Percentiles rank a stretch among this genome's conserved stretches.
phyloP scores from a whole-genome alignment of 2,113 vertebrate genomes.

The Conger conger region DNA sequence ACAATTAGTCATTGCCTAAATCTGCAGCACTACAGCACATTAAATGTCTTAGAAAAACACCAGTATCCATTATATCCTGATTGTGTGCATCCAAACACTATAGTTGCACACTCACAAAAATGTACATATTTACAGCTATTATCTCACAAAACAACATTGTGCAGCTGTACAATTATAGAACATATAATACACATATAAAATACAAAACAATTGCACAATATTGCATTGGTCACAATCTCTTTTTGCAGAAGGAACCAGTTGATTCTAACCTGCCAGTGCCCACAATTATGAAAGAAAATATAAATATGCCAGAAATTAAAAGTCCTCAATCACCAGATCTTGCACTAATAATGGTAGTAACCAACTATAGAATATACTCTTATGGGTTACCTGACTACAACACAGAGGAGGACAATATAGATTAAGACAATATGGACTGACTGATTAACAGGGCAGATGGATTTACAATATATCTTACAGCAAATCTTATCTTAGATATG shows the following conservation, averaged over 20 bases:
- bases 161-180: neutral
- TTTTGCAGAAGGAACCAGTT: neutral
- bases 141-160: neutral
- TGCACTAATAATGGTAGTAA: too few species aligned
- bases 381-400: too few species aligned
- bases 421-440: neutral
- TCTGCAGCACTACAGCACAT: neutral
- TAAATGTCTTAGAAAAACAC: neutral
- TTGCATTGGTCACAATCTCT: neutral
- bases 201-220: neutral
- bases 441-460: neutral
- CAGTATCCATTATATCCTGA: neutral
- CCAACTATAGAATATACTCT: too few species aligned
- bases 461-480: neutral
- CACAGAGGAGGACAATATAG: neutral
- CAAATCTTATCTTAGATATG: neutral
- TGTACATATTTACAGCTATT: neutral
- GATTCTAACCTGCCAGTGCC: neutral
- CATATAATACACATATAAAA: neutral
- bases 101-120: neutral
- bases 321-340: too few species aligned
- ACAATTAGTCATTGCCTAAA: neutral
- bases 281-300: too few species aligned
- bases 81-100: neutral
- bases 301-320: too few species aligned